These are phyloP conservation scores for Hippocampus zosterae DNA, from an alignment of 2,113 vertebrate genomes.

Conservation along the genomic window DNA sequence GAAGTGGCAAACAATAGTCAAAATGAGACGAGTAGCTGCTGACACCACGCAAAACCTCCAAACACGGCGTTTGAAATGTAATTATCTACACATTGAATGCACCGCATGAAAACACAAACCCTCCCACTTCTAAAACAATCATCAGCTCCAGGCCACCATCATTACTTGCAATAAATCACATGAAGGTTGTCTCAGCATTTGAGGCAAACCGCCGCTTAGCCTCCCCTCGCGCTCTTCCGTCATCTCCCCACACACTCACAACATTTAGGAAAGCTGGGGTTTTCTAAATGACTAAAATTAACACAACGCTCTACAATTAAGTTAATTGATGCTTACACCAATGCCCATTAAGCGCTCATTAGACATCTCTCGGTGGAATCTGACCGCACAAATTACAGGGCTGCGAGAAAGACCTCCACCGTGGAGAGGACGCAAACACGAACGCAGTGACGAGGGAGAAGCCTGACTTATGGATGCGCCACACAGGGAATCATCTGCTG, in stretches of 20 bases:
- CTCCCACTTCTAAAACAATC: conserved; percentile 49
- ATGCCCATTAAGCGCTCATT: conserved; percentile 67
- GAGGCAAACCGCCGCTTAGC: conserved; percentile 56
- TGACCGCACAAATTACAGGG: conserved; percentile 60
- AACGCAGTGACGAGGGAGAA: conserved; percentile 43
- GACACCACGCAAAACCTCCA: conserved; percentile 46
- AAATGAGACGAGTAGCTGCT: conserved; percentile 35
- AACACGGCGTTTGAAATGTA: conserved; percentile 29
- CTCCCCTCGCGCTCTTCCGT: conserved; percentile 50
- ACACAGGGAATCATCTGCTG: conserved; percentile 40
- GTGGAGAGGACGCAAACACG: conserved; percentile 62
- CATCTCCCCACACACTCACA: conserved; percentile 51
- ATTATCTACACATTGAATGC: conserved; percentile 21
- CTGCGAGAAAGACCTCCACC: conserved; percentile 62
- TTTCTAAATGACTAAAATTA: conserved; percentile 73
- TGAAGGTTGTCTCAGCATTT: conserved; percentile 56
- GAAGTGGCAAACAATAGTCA: conserved; percentile 35
- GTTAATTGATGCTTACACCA: conserved; percentile 63
- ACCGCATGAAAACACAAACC: conserved; percentile 26
- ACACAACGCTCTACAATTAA: conserved; percentile 72
- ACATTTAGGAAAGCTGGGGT: conserved; percentile 65
- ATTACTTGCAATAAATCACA: conserved; percentile 56
- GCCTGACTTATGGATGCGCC: conserved; percentile 26
- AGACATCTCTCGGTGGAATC: conserved; percentile 58
- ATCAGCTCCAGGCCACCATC: conserved; percentile 44